Percentiles rank a stretch among this genome's conserved stretches.
phyloP scores from a whole-genome alignment of 2,888 invertebrate species.

The Hyalella azteca region DNA sequence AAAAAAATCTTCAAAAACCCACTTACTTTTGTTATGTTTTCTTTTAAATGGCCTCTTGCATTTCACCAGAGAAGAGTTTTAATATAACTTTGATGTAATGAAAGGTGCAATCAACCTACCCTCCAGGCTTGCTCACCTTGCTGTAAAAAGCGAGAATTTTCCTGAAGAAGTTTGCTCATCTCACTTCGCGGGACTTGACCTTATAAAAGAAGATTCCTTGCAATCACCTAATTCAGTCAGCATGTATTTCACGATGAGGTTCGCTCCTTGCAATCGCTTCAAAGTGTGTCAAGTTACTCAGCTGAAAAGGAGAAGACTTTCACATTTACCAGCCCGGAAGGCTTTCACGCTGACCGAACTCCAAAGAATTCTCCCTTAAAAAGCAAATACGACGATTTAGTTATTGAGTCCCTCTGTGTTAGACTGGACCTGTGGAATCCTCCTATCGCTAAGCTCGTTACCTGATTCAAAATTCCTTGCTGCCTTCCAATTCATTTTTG shows the following conservation, averaged over 20 bases:
- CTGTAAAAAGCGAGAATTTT: not conserved
- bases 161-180: no score
- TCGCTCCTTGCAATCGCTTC: not conserved
- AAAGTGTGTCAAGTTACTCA: not conserved
- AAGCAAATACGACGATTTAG: not conserved
- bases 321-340: not conserved
- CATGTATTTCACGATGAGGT: not conserved
- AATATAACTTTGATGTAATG: not conserved
- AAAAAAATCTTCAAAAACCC: no score
- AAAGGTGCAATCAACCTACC: not conserved
- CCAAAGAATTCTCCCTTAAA: constrained; percentile 1
- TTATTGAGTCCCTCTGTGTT: constrained; percentile 10
- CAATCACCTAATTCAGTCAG: constrained; percentile 14
- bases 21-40: no score
- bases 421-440: no score
- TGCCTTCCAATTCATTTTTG: no score
- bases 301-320: constrained; percentile 12
- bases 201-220: not conserved
- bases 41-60: no score
- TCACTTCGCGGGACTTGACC: not conserved
- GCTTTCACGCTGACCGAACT: constrained; percentile 25
- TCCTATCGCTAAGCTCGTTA: no score
- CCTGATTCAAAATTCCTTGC: no score
- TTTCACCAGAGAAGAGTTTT: not conserved
- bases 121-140: not conserved